Conservation (phyloP, 2,888 invertebrate species). For the Phania funesta region DNA sequence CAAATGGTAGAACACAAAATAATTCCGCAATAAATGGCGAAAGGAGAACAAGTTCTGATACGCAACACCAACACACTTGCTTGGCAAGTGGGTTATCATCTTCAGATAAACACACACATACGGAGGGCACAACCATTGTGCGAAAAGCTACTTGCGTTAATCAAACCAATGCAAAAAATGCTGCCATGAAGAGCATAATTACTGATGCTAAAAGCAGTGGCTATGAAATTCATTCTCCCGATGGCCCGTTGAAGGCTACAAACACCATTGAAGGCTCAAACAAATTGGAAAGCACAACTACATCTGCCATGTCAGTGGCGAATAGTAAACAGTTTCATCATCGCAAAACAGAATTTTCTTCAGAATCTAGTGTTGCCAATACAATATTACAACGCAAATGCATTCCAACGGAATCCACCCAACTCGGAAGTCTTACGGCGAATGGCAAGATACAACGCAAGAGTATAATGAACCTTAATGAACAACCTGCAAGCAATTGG, state of each 20-base stretch:
- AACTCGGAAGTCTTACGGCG: conserved; percentile 75
- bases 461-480: conserved; percentile 89
- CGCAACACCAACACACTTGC: conserved; percentile 48
- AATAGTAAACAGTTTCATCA: conserved; percentile 82
- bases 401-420: conserved; percentile 72
- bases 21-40: background rate
- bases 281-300: conserved; percentile 33
- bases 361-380: conserved; percentile 88
- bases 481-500: conserved; percentile 85
- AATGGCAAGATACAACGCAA: conserved; percentile 88
- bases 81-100: conserved; percentile 44
- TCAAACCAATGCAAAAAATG: conserved; percentile 54
- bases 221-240: conserved; percentile 20
- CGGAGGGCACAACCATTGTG: conserved; percentile 55
- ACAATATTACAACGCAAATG: conserved; percentile 88
- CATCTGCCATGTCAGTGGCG: conserved; percentile 67
- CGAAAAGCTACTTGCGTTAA: conserved; percentile 52
- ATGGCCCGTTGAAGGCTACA: background rate
- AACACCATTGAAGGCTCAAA: conserved; percentile 31
- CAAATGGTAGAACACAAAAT: conserved; percentile 37
- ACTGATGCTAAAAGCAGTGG: conserved; percentile 15
- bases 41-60: background rate
- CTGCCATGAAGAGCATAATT: conserved; percentile 57
- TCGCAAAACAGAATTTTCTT: conserved; percentile 87
- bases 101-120: conserved; percentile 47